phyloP scores from a whole-genome alignment of 1,140 invertebrate genomes.

The Pectinophora gossypiella region DNA sequence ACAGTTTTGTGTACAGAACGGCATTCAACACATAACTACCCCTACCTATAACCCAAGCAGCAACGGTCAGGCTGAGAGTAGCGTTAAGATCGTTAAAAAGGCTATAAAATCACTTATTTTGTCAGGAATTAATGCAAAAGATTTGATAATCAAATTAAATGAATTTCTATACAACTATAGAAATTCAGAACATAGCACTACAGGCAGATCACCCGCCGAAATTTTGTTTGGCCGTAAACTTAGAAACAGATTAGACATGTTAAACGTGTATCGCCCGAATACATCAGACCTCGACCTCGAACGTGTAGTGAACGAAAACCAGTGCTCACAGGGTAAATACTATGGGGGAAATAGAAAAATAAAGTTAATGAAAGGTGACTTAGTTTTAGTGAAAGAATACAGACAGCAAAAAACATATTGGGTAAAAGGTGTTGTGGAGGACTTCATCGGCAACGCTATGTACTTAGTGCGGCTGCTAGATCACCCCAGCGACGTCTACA shows the following conservation, averaged over 20 bases:
- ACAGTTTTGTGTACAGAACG: conserved; percentile 1
- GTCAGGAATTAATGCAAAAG: background rate
- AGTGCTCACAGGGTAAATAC: background rate
- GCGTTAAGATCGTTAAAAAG: too few species aligned
- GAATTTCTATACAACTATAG: background rate
- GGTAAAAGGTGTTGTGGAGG: background rate
- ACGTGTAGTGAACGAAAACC: background rate
- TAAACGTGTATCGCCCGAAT: background rate
- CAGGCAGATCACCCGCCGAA: background rate
- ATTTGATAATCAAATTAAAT: background rate
- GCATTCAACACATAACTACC: too few species aligned
- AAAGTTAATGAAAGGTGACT: background rate
- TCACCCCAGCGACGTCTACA: background rate
- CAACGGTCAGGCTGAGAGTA: too few species aligned
- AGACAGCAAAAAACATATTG: background rate
- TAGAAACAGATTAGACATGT: background rate
- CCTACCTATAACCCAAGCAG: too few species aligned
- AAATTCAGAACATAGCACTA: too few species aligned
- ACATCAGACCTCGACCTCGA: background rate
- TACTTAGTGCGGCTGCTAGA: background rate
- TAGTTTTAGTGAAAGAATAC: background rate
- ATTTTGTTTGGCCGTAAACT: background rate
- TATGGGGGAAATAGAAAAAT: background rate
- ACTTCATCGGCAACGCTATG: background rate
- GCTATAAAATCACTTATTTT: background rate